These are phyloP conservation scores for Gryllus bimaculatus DNA, from an alignment of 1,140 invertebrate genomes.

Conservation along the genomic window DNA sequence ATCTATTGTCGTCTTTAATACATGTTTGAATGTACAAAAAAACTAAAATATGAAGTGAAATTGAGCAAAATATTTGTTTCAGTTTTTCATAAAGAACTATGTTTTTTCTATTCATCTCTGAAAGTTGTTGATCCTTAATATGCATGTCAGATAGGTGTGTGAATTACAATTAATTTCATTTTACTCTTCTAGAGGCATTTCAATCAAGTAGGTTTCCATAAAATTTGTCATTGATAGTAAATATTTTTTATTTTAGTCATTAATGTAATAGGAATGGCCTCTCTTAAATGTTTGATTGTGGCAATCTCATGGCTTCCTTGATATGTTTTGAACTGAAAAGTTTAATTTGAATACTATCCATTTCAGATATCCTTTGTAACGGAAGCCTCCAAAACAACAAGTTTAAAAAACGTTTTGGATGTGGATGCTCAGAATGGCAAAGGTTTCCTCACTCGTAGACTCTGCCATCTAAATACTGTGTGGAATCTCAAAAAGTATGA, in stretches of 20 bases:
- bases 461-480: conserved; percentile 50
- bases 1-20: too few relatives aligned
- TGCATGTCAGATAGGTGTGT: too few relatives aligned
- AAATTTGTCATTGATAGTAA: background rate
- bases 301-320: background rate
- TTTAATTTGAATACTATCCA: background rate
- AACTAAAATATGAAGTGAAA: too few relatives aligned
- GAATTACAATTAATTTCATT: too few relatives aligned
- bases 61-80: too few relatives aligned
- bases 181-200: background rate
- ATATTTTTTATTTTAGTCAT: background rate
- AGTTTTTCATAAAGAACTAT: too few relatives aligned
- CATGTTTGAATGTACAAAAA: too few relatives aligned
- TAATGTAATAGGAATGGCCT: background rate
- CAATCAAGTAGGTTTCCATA: background rate
- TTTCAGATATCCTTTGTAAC: background rate
- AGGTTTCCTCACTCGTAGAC: conserved; percentile 46
- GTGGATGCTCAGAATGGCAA: conserved; percentile 40
- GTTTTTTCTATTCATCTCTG: too few relatives aligned
- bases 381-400: background rate
- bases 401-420: conserved; percentile 44
- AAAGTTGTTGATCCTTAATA: too few relatives aligned
- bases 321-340: background rate
- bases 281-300: background rate
- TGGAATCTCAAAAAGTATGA: conserved; percentile 46